A percentile compares a stretch with the other conserved stretches of the same genome.
Evolutionary conservation across 1,140 invertebrate genomes (phyloP).

Genomic region (Eciton burchellii): DNA sequence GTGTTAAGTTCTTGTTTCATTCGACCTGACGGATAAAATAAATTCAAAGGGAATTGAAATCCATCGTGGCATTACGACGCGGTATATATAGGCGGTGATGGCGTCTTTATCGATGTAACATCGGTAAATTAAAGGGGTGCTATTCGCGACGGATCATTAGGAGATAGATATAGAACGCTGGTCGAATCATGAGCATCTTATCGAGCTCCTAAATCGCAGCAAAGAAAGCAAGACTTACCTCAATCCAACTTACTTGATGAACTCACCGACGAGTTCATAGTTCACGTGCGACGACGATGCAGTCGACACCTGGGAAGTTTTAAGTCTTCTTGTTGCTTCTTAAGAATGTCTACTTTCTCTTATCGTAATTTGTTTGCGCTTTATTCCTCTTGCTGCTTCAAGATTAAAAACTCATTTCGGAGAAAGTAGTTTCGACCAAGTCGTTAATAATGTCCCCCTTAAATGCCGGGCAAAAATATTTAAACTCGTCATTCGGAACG

Average conservation of each 20-base stretch:
- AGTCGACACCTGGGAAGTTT: constrained; percentile 72
- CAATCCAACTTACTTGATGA: constrained; percentile 81
- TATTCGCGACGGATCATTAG: constrained; percentile 73
- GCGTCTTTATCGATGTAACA: constrained; percentile 82
- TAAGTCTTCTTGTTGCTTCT: constrained; percentile 28
- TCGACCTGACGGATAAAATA: background rate
- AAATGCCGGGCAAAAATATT: constrained; percentile 31
- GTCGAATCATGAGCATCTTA: constrained; percentile 72
- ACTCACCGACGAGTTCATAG: constrained; percentile 59
- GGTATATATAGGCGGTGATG: constrained; percentile 47
- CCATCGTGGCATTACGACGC: constrained; percentile 9
- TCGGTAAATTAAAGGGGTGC: constrained; percentile 75
- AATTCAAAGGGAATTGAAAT: constrained; percentile 40
- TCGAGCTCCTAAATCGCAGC: constrained; percentile 70
- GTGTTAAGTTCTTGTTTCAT: background rate
- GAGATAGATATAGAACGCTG: constrained; percentile 59
- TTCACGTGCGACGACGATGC: constrained; percentile 67
- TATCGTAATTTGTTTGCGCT: constrained; percentile 48
- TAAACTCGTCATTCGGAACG: background rate
- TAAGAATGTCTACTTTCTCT: constrained; percentile 63
- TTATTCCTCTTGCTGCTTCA: constrained; percentile 37
- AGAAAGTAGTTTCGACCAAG: constrained; percentile 36
- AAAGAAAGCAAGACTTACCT: constrained; percentile 78
- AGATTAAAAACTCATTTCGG: constrained; percentile 50
- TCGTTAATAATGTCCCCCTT: constrained; percentile 27